Percentiles rank a stretch among this genome's conserved stretches.
phyloP scores from a whole-genome alignment of 1,140 invertebrate species.

The Meloidogyne floridensis region DNA sequence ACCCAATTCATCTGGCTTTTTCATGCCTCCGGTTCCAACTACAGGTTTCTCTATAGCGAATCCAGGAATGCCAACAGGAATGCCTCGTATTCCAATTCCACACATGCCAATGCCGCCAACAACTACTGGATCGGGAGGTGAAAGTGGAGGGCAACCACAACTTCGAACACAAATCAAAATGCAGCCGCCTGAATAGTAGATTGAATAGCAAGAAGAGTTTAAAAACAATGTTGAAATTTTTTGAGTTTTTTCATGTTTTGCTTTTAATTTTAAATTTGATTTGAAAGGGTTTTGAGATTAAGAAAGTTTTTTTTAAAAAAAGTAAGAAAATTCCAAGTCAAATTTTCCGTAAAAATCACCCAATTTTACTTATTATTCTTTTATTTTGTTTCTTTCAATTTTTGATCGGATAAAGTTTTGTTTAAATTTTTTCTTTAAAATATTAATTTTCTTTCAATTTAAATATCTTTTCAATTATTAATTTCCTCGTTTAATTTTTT shows the following conservation, averaged over 20 bases:
- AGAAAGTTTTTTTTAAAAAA: no score
- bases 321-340: no score
- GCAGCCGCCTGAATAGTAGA: slow-evolving; percentile 11
- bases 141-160: neutral
- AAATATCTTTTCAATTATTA: neutral
- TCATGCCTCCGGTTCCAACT: slow-evolving; percentile 8
- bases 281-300: no score
- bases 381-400: neutral
- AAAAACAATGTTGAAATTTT: no score
- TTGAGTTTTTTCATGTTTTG: neutral
- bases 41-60: neutral
- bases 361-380: no score
- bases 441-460: neutral
- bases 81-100: slow-evolving; percentile 4
- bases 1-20: neutral
- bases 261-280: neutral
- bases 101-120: slow-evolving; percentile 6
- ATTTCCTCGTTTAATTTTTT: neutral
- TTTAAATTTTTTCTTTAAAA: neutral
- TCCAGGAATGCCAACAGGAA: neutral
- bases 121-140: neutral
- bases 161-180: slow-evolving; percentile 16
- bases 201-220: no score
- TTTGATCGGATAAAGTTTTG: neutral
- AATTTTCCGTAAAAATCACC: no score